These are phyloP conservation scores for Rallus limicola DNA, from an alignment of 2,113 vertebrate species.

Conservation along the genomic window DNA sequence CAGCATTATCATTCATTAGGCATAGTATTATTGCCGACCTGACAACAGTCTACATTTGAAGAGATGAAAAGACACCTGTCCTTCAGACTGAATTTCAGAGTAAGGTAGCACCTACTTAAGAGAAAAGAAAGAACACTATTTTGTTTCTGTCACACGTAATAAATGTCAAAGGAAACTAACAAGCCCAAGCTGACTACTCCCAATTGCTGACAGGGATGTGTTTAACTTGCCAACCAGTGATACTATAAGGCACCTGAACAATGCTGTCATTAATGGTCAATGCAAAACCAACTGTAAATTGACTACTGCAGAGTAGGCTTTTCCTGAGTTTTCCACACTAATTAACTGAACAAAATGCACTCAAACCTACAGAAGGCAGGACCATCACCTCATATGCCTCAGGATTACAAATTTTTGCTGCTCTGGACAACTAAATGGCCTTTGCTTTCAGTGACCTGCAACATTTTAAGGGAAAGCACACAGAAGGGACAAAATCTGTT, in stretches of 20 bases:
- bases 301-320: not conserved
- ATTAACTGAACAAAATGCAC: not conserved
- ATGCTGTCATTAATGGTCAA: not conserved
- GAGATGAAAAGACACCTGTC: not conserved
- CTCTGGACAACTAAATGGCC: not conserved
- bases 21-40: not conserved
- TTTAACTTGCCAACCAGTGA: not conserved
- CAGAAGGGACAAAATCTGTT: not conserved
- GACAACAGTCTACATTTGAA: rapidly evolving
- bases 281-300: not conserved
- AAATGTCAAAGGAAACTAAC: conserved; percentile 17
- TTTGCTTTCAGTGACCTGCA: not conserved
- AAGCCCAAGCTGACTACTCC: not conserved
- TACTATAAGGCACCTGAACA: not conserved
- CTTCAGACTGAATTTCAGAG: not conserved
- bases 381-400: not conserved
- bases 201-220: not conserved
- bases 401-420: rapidly evolving
- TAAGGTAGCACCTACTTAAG: not conserved
- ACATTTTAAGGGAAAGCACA: not conserved
- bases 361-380: not conserved
- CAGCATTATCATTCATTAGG: not conserved
- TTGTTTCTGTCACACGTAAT: not conserved
- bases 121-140: not conserved
- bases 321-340: not conserved